Base-by-base conservation (phyloP, 2,888 invertebrate genomes). In the Artemia sinica region DNA sequence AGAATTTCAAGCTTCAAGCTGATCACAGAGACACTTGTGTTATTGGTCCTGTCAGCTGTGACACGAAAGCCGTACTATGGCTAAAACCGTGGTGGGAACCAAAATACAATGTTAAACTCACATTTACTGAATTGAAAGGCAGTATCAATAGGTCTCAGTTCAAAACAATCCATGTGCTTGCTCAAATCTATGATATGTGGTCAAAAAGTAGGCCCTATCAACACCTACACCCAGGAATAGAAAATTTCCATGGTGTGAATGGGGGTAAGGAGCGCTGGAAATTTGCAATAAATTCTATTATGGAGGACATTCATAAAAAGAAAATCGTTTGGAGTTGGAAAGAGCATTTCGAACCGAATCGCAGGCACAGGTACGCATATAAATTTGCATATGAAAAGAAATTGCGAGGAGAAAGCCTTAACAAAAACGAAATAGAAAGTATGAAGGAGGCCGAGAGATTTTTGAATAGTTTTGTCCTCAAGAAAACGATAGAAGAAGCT, bases 141-240 rank as follows among this genome's bases (percentile, higher is more conserved):
- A 41, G 63, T 58, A n/a, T 58, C 8, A 18, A n/a, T 28, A 58
- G 28, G 63, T 58, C 63, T 28, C 63, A 58, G 63, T 58, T 58
- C 63, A n/a, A 58, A 28, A 58, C 63, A 8, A 58, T 58, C 10
- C 28, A 58, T 28, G 8, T 58, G 28, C 63, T 58, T 58, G 63
- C 9, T 28, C 63, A 58, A 10, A 58, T 28, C 2, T 58, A 18
- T 9, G 63, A 58, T 28, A 28, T 58, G 14, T 58, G 63, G 63
- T n/a, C 63, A 28, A 58, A 58, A 58, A 10, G 63, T 28, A n/a
- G n/a, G 63, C 63, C 63, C 14, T 58, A 58, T 28, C 63, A 28
- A 9, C 63, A 28, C 14, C 28, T 58, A 18, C 63, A 58, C 63
- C 63, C 63, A 58, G 63, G 63, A 18, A n/a, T 58, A 10, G 28